These are phyloP conservation scores for Acromyrmex charruanus DNA, from an alignment of 1,140 invertebrate genomes.

Conservation along the genomic window DNA sequence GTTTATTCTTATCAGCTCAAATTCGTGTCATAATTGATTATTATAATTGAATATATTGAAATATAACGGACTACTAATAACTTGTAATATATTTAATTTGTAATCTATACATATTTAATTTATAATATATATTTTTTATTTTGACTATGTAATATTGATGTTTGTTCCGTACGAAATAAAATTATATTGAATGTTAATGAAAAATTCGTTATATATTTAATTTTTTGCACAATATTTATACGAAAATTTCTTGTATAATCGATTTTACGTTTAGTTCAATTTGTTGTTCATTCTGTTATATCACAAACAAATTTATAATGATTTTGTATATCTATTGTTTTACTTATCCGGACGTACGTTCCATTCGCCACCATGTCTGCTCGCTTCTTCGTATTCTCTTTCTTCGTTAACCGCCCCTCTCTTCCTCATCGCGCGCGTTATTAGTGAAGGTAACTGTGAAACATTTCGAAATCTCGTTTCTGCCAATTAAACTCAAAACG, in stretches of 20 bases:
- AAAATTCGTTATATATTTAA: not conserved
- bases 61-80: no score
- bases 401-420: slow-evolving; percentile 43
- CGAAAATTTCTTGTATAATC: no score
- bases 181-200: not conserved
- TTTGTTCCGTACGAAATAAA: not conserved
- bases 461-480: slow-evolving; percentile 72
- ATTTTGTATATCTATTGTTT: slow-evolving; percentile 5
- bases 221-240: no score
- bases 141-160: not conserved
- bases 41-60: no score
- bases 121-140: not conserved
- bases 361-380: not conserved
- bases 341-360: not conserved
- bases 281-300: not conserved
- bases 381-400: slow-evolving; percentile 38
- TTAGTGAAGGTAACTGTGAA: slow-evolving; percentile 65
- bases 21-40: no score
- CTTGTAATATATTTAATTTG: not conserved
- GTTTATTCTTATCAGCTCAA: no score
- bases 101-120: not conserved
- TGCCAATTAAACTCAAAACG: slow-evolving; percentile 72
- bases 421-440: slow-evolving; percentile 52
- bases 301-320: not conserved
- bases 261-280: not conserved